Evolutionary conservation across 2,113 vertebrate species (phyloP).

Genomic region (Pteropus alecto): DNA sequence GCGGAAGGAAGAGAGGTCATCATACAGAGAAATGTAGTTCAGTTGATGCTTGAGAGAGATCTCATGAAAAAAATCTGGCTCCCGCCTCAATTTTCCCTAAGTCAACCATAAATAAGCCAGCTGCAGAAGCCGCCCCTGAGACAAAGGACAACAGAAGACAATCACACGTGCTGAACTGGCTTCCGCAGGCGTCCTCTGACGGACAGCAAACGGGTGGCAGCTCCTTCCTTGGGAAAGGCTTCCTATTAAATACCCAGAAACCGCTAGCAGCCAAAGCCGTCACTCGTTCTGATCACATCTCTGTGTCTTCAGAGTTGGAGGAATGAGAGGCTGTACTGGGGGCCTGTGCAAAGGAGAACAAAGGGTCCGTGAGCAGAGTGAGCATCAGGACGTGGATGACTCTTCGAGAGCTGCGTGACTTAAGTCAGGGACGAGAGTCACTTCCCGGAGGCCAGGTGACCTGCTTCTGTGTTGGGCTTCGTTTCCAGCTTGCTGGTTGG

Average conservation of each 20-base stretch:
- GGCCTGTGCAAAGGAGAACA: constrained; percentile 71
- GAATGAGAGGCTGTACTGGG: constrained; percentile 70
- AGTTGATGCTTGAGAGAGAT: background rate
- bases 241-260: background rate
- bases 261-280: background rate
- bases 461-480: background rate
- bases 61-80: background rate
- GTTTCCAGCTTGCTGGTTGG: background rate
- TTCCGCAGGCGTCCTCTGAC: background rate
- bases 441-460: background rate
- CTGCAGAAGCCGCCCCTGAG: background rate
- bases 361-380: background rate
- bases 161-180: background rate
- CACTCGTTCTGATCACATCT: constrained; percentile 67
- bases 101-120: background rate
- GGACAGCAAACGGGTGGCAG: background rate
- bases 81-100: background rate
- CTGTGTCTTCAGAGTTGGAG: constrained; percentile 80
- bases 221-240: background rate
- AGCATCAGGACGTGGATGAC: background rate
- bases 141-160: background rate
- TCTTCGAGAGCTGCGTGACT: background rate
- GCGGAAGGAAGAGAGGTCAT: background rate
- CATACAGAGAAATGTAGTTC: background rate
- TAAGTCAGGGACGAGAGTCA: background rate